Base-by-base conservation (phyloP, 2,888 invertebrate genomes). In the Ochlodes sylvanus region DNA sequence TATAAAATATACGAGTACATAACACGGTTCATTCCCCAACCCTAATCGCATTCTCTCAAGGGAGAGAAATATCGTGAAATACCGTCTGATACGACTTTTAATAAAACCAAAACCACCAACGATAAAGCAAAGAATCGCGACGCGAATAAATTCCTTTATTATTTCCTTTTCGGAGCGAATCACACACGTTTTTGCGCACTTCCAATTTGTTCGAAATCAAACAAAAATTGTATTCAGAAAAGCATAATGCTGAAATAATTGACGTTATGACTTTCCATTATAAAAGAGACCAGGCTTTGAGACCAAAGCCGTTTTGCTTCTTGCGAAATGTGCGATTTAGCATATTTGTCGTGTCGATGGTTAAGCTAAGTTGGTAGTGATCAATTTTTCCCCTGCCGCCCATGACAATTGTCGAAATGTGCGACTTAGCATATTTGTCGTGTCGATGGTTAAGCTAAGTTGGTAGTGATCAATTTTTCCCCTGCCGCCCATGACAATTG, bases 141-240 rank as follows among this genome's bases (percentile, higher is more conserved):
- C 34, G 38, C 27, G 50, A 21, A 52, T 47, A 57, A 64, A 64
- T 32, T 64, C 38, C 32, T 60, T 52, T 52, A 60, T 60, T 55
- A 61, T 61, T 55, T 55, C 34, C 55, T 47, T 21, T 55, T 34
- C 42, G 61, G 14, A 44, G 42, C 42, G 14, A 34, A 32, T 54
- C 42, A 21, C 44, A 54, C 61, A 55, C 67, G 55, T 55, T 67
- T 54, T 61, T 61, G 55, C 67, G 47, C 27, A 61, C 44, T 55
- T 55, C 54, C 68, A 64, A 70, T 70, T 69, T 71, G 60, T 57
- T 57, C 57, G 42, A 63, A 58, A 68, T 68, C 17, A 56, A 68
- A 69, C 67, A 56, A 69, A 68, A 73, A 69, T 57, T 57, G 66
- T 71, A 69, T 72, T 72, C 69, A 57, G 63, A 41, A 61, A 62